Base-by-base conservation (phyloP, 2,888 invertebrate species). In the Acronicta psi region DNA sequence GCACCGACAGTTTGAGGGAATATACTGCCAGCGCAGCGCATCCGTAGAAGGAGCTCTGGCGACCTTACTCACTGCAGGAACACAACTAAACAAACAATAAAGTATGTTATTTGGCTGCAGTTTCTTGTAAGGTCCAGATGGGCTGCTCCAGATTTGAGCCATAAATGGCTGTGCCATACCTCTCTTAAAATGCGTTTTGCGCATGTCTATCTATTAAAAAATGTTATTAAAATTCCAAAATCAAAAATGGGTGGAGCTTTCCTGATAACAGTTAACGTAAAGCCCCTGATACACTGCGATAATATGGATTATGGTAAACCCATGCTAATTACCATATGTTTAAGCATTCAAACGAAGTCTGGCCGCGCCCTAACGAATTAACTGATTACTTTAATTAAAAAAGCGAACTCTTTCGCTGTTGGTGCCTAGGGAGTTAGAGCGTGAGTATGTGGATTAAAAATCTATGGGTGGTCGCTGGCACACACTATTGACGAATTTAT, bases 341-440 rank as follows among this genome's bases (percentile, higher is more conserved):
- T 69, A 73, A 59, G 59, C 66, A 70, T 65, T 69, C 69, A 70
- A 78, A 79, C 79, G 74, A 75, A 77, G 77, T 79, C 75, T 76
- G 71, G 80, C 81, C 90, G 82, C 91, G 77, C 90, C 91, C 82
- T 82, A 72, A 80, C 83, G 89, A 85, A 93, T 93, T 93, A 93
- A 92, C 92, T 93, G 93, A 93, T 93, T 92, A 93, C 82, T 84
- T 89, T 92, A 93, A 92, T 93, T 91, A 93, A 92, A 89, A 88
- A 87, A 64, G 80, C 84, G 88, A 93, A 93, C 93, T 93, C 93
- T 93, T 93, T 91, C 87, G 85, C 82, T 84, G 75, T 59, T 64
- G 41, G 66, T 77, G 84, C 80, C 78, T 31, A 69, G 92, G 92
- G 92, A 90, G 70, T 80, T 77, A 73, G 76, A 81, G 84, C 79